Percentiles rank a stretch among this genome's conserved stretches.
Evolutionary conservation across 2,113 vertebrate species (phyloP).

Genomic region (Scomber scombrus): DNA sequence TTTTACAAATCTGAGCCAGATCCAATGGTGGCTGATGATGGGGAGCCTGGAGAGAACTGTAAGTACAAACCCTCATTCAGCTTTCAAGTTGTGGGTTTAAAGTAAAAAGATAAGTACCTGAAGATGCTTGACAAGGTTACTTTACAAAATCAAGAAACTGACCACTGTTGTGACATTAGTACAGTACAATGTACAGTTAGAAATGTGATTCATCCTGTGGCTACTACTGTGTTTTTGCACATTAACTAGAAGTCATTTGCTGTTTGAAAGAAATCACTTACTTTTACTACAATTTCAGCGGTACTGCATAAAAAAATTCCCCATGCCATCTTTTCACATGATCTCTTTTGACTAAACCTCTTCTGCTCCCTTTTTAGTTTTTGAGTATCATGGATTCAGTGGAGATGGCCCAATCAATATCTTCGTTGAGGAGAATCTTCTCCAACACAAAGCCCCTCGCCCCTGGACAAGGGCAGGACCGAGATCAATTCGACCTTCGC

Average conservation of each 20-base stretch:
- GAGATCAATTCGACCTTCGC: constrained; percentile 27
- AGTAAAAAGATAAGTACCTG: neutral
- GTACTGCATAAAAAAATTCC: too few relatives aligned
- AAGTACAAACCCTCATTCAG: constrained; percentile 74
- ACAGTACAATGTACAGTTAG: neutral
- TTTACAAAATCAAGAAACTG: neutral
- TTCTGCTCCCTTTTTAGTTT: constrained; percentile 63
- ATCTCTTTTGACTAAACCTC: constrained; percentile 1
- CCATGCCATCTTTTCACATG: neutral
- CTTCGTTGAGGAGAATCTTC: constrained; percentile 93
- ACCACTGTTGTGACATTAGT: neutral
- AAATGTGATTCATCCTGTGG: neutral
- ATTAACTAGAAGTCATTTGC: neutral
- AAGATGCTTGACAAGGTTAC: neutral
- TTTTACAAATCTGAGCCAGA: constrained; percentile 94
- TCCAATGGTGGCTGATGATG: constrained; percentile 85
- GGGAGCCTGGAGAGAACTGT: constrained; percentile 92
- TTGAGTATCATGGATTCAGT: constrained; percentile 91
- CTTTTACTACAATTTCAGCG: neutral
- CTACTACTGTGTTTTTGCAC: neutral
- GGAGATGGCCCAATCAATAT: constrained; percentile 89
- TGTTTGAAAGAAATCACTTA: neutral
- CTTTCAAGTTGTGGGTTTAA: neutral
- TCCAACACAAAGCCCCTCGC: constrained; percentile 82
- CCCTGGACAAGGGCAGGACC: constrained; percentile 67